These are phyloP conservation scores for Furnarius figulus DNA, from an alignment of 2,113 vertebrate genomes.

Conservation along the genomic window DNA sequence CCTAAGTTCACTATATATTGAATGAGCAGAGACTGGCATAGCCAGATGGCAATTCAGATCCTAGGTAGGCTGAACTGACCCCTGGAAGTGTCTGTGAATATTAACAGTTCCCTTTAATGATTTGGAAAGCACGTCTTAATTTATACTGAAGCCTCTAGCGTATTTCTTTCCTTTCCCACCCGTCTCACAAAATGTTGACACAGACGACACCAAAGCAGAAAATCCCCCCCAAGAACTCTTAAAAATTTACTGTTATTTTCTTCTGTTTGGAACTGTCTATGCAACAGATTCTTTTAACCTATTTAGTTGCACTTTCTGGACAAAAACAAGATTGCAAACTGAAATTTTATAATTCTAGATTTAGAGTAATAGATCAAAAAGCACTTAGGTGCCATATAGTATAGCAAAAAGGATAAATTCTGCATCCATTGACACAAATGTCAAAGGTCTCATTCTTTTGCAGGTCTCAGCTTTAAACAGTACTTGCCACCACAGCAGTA, in stretches of 20 bases:
- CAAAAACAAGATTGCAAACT: background rate
- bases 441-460: background rate
- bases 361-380: background rate
- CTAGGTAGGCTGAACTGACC: slow-evolving; percentile 53
- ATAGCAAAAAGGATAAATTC: background rate
- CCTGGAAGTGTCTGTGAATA: slow-evolving; percentile 64
- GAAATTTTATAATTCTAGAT: background rate
- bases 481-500: background rate
- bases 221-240: background rate
- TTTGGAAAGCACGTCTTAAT: slow-evolving; percentile 51
- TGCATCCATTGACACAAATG: background rate
- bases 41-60: slow-evolving; percentile 60
- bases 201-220: background rate
- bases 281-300: background rate
- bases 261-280: background rate
- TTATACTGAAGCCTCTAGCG: slow-evolving; percentile 3
- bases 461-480: background rate
- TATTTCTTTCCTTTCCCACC: background rate
- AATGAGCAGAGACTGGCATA: slow-evolving; percentile 33
- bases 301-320: background rate
- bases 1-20: background rate
- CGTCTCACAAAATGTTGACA: background rate
- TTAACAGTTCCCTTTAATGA: slow-evolving; percentile 64
- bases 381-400: background rate
- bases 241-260: background rate